Conservation (phyloP, 2,797 vertebrate genomes). For the Kryptopterus vitreolus region DNA sequence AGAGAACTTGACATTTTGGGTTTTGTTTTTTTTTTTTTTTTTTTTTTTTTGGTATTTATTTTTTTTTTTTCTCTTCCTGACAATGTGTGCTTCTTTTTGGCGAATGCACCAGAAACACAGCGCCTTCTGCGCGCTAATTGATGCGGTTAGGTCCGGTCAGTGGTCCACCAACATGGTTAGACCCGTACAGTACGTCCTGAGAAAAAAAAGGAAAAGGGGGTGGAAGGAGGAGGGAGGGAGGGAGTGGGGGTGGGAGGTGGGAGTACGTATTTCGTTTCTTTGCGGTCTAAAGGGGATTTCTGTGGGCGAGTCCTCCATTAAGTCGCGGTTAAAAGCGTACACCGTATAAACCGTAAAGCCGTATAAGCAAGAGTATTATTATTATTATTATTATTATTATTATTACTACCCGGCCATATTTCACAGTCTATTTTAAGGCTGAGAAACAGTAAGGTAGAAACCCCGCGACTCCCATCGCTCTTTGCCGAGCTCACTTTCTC, state of each 20-base stretch:
- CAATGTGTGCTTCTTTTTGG: not conserved
- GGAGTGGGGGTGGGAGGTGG: too few species aligned
- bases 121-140: conserved; percentile 6
- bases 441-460: not conserved
- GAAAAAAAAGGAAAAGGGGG: conserved; percentile 41
- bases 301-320: conserved; percentile 58
- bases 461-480: not conserved
- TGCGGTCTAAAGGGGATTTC: conserved; percentile 60
- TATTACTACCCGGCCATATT: conserved; percentile 11
- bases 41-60: not conserved
- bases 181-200: not conserved
- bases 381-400: too few species aligned
- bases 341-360: conserved; percentile 2
- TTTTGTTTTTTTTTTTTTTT: not conserved
- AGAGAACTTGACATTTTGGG: too few species aligned
- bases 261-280: conserved; percentile 58
- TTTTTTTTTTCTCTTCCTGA: not conserved
- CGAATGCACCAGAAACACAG: not conserved
- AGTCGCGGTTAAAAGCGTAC: conserved; percentile 59
- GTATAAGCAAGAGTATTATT: too few species aligned
- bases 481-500: conserved; percentile 23
- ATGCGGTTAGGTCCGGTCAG: conserved; percentile 17
- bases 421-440: conserved; percentile 25
- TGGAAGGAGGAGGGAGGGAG: too few species aligned
- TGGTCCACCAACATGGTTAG: not conserved